A percentile compares a stretch with the other conserved stretches of the same genome.
These are phyloP conservation scores for Eudorcas thomsonii DNA, from an alignment of 2,113 vertebrate genomes.

Conservation along the genomic window DNA sequence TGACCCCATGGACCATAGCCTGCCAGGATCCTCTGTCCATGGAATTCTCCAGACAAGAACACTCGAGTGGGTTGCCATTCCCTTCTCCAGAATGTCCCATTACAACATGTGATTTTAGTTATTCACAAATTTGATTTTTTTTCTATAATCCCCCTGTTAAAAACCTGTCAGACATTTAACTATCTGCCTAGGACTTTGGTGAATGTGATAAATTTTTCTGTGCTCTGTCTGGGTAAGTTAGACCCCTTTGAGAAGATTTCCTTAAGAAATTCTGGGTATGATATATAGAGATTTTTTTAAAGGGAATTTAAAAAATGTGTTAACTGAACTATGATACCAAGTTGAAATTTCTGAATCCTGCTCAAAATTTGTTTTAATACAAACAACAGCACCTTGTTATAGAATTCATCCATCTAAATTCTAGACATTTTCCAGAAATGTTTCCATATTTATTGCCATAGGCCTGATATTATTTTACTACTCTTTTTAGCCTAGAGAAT, in stretches of 20 bases:
- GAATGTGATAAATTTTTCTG: neutral
- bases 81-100: neutral
- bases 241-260: neutral
- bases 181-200: neutral
- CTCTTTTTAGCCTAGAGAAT: neutral
- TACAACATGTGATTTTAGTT: neutral
- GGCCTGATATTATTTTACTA: neutral
- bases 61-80: neutral
- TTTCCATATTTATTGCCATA: neutral
- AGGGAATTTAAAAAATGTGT: neutral
- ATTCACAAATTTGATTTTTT: neutral
- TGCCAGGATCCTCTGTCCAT: neutral
- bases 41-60: neutral
- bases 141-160: neutral
- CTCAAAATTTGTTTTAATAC: neutral
- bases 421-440: neutral
- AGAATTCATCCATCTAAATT: neutral
- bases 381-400: neutral
- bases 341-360: neutral
- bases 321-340: neutral
- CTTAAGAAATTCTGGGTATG: neutral
- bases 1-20: neutral
- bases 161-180: neutral
- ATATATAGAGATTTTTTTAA: neutral
- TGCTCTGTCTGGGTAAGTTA: neutral